Evolutionary conservation across 2,797 vertebrate genomes (phyloP), one percentile per base, ranked within the genome.

Genomic region (Coreius guichenoti): DNA sequence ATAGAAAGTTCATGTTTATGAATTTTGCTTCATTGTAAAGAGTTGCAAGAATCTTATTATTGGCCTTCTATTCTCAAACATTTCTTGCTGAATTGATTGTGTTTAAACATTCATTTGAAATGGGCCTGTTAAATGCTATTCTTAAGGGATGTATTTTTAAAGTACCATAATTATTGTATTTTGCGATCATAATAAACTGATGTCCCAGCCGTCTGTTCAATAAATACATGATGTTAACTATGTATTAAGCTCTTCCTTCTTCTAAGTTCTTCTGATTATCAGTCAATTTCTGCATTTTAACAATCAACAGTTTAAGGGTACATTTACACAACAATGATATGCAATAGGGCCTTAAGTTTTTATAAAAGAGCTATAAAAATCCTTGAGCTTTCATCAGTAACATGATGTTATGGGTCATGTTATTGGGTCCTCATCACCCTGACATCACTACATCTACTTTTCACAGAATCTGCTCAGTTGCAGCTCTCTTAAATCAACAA

Each of bases 81-180:
- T 26, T 39, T 78, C 36, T 61, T 43, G 31, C 51, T 56, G 74
- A 76, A n/a, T 8, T 58, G 16, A 61, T 43, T 61, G 36, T 78
- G 39, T 49, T 49, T 8, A 13, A 29, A 33, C 11, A 3, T 67
- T 67, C 3, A 80, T 33, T 63, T 78, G 54, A 78, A 63, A 26
- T n/a, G 5, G 19, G 19, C 56, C n/a, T 67, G 26, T 65, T 65
- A 65, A 65, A 65, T 63, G 77, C 16, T 43, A 39, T 65, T 29
- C n/a, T 65, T 63, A 29, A 47, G 61, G 78, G 78, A 67, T 80
- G 78, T 80, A 67, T 80, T 80, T 80, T 67, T 45, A 67, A 80
- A 65, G 49, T 0, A 31, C n/a, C 16, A 12, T 47, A 23, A 49
- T 61, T 67, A 67, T 33, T 80, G 78, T 80, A 80, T 67, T 80